Base-by-base conservation (phyloP, 2,797 vertebrate genomes). In the Enteromius viviparus region DNA sequence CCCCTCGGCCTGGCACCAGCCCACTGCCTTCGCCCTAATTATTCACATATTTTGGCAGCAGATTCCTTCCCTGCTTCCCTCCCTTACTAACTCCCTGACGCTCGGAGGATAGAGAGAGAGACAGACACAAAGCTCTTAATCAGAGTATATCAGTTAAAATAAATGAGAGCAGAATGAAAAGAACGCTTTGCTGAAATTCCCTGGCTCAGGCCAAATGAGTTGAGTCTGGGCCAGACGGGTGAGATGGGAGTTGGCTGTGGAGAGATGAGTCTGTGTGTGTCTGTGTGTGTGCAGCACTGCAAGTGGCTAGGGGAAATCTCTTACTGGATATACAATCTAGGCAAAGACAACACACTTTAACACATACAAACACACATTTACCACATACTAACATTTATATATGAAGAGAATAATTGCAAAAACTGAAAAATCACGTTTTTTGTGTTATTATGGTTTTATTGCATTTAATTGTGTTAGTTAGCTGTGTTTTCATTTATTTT, bases 121-220 rank as follows among this genome's bases (percentile, higher is more conserved):
- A 93, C 91, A 94, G 92, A 94, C 91, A 96, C 94, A 94, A 95
- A 96, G 96, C 94, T 96, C 95, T 96, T 96, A 97, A 97, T 97
- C 96, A 97, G 96, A 94, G 94, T 93, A 95, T 96, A 97, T 97
- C 96, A 97, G 95, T 97, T 97, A 95, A 96, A 96, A 97, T 97
- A 97, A 98, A 97, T 97, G 96, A 97, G 96, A 96, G 95, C 96
- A 96, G 95, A 97, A 97, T 97, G 96, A 97, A 97, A 97, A 96
- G 91, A 95, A 94, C 94, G 96, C 96, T 96, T 96, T 90, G 91
- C 91, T 82, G 95, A 96, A 95, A 95, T 93, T 92, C 92, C 92
- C 89, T 93, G 92, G 90, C 86, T 92, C 95, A 89, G 91, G 96
- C 96, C 96, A 97, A 97, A 97, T 96, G 95, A 96, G 96, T 94